Percentiles rank a stretch among this genome's conserved stretches.
Evolutionary conservation across 2,113 vertebrate species (phyloP).

Genomic region (Daphoenositta chrysoptera): DNA sequence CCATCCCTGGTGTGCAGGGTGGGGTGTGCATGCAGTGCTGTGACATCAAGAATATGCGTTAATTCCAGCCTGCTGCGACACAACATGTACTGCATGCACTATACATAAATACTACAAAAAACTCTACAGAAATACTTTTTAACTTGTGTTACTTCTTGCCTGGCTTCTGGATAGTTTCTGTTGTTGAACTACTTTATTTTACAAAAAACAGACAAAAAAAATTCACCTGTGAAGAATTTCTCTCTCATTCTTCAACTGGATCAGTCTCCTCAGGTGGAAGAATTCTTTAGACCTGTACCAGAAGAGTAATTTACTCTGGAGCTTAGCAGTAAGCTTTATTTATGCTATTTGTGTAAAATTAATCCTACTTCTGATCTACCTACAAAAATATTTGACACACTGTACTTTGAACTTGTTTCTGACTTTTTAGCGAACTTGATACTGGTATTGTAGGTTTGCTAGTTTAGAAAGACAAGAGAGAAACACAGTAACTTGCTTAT

Average conservation of each 20-base stretch:
- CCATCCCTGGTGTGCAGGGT: background rate
- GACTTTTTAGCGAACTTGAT: background rate
- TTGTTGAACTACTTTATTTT: background rate
- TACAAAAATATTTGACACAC: background rate
- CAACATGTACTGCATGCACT: background rate
- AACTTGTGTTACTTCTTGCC: background rate
- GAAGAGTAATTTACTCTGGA: background rate
- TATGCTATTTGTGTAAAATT: background rate
- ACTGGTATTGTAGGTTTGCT: background rate
- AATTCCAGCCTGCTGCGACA: background rate
- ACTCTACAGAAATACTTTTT: background rate
- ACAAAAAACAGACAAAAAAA: no score
- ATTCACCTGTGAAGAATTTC: background rate
- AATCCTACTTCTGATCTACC: background rate
- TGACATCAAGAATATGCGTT: rapidly evolving
- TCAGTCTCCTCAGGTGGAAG: background rate
- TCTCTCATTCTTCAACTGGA: background rate
- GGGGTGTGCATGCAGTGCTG: background rate
- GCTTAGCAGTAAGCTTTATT: background rate
- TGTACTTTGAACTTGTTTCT: background rate
- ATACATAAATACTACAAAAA: background rate
- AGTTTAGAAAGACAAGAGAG: background rate
- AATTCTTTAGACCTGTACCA: background rate
- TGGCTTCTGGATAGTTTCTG: background rate
- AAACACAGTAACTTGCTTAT: background rate